Evolutionary conservation across 2,888 invertebrate species (phyloP), one percentile per base, ranked within the genome.

Genomic region (Rutpela maculata): DNA sequence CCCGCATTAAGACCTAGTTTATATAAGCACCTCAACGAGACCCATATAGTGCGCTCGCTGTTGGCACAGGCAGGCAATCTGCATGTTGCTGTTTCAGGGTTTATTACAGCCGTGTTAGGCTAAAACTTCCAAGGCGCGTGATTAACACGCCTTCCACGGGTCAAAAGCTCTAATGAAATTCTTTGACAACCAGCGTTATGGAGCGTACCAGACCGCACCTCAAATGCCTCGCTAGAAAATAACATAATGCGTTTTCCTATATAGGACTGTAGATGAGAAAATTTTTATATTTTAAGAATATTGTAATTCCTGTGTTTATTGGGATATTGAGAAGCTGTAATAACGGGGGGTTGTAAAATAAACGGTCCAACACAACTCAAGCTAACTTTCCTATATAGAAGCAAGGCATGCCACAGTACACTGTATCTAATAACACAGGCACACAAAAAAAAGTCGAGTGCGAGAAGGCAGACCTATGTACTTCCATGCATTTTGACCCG

Each of bases 1-100:
- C 50, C 50, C 50, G 50, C 50, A n/a, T 50, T 50, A 50, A 50
- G 50, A 50, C 50, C 50, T 50, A 50, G 50, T 50, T 50, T 50
- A 50, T 50, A 50, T 50, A 50, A 50, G 50, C n/a, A 50, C 50
- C 50, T 50, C 50, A 50, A 50, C 50, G 15, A 50, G 50, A n/a
- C 50, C n/a, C 50, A 50, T 50, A 50, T 50, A n/a, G 50, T n/a
- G n/a, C 50, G 15, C 43, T 43, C 2, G 38, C 43, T 12, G n/a
- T 50, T 50, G n/a, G 50, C 50, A 50, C 50, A 50, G 6, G 50
- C 50, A 50, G n/a, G 50, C 50, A 50, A 50, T 50, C 50, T 50
- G 50, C n/a, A 50, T 50, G 50, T 50, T 50, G 50, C 50, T 50
- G 50, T 50, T 50, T 50, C n/a, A 50, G 50, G 50, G n/a, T 50